Evolutionary conservation across 2,113 vertebrate species (phyloP), one percentile per base, ranked within the genome.

Genomic region (Hepsetus odoe): DNA sequence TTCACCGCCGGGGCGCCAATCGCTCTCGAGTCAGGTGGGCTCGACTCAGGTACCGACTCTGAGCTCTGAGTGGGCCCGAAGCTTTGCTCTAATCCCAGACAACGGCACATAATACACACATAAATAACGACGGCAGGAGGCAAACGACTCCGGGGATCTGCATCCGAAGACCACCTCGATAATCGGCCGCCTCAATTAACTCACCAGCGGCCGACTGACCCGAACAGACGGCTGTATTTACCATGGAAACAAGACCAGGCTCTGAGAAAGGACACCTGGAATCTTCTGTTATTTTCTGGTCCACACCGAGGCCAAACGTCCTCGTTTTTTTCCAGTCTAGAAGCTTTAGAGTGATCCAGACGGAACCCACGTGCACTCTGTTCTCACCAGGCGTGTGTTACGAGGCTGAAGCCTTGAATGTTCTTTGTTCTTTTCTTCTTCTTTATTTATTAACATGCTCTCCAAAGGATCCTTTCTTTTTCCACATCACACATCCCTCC

Each of bases 191-290:
- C 38, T 16, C 68, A 49, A 46, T 55, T 70, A 72, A 65, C 65
- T 58, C n/a, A 65, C n/a, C 58, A 72, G 59, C 30, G 9, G 62
- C 13, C 12, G 28, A 69, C 56, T 13, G 13, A 20, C 22, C 40
- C 65, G 40, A 69, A 70, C 56, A 68, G 32, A 11, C 0, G 26
- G 42, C 24, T 22, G 24, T 44, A 32, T 75, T 76, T 26, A 7
- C 67, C 72, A 70, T 74, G 55, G 64, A 73, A 79, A 69, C 56
- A 71, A 38, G 66, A 71, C 8, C 9, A 24, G 40, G 61, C 18
- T 30, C 44, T 51, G 44, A 46, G 65, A 33, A 53, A 9, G 33
- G 44, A 32, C n/a, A 58, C 33, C 3, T 59, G 16, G 58, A 49
- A 16, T 62, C n/a, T 53, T 53, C 1, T 7, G 2, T 55, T 55